Base-by-base conservation (phyloP, 2,797 vertebrate species). In the Poecilia wingei region DNA sequence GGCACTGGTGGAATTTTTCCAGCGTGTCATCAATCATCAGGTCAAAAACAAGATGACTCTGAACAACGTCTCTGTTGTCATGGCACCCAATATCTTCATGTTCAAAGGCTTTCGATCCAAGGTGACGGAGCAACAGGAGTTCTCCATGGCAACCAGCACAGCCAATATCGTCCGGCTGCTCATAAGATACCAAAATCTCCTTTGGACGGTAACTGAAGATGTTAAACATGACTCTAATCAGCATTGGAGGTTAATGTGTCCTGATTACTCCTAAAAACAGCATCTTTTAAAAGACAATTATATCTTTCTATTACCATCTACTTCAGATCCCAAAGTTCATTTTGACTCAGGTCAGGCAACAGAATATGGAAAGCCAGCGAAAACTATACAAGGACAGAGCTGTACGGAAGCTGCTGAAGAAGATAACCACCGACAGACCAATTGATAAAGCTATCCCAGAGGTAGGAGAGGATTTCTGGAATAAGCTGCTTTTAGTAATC, bases 41-140 rank as follows among this genome's bases (percentile, higher is more conserved):
- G 96, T 96, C 78, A 96, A 96, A 84, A 99, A 99, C 86, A 99
- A 97, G 95, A 99, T 99, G 98, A 99, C 96, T 0, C 85, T 97
- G 61, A 98, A 97, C 91, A 99, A 99, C 12, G 96, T 99, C 31
- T 97, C 98, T 0, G 96, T 99, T 94, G 96, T 99, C 88, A 99
- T 99, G 97, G 97, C 98, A 8, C 98, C 98, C 45, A 99, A 98
- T 93, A 97, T 99, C 93, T 99, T 99, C 94, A 97, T 97, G 46
- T 97, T 96, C 86, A 98, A 97, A 80, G 94, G 96, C 1, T 91
- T 97, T 78, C 94, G 96, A 80, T 93, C 95, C 75, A 99, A 98
- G 93, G 87, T 95, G 57, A 94, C 92, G 0, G 97, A 97, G 77
- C 97, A 98, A 85, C 96, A 94, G 85, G 97, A 98, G 89, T 96